Evolutionary conservation across 2,113 vertebrate species (phyloP).

Genomic region (Rousettus leschenaultii): DNA sequence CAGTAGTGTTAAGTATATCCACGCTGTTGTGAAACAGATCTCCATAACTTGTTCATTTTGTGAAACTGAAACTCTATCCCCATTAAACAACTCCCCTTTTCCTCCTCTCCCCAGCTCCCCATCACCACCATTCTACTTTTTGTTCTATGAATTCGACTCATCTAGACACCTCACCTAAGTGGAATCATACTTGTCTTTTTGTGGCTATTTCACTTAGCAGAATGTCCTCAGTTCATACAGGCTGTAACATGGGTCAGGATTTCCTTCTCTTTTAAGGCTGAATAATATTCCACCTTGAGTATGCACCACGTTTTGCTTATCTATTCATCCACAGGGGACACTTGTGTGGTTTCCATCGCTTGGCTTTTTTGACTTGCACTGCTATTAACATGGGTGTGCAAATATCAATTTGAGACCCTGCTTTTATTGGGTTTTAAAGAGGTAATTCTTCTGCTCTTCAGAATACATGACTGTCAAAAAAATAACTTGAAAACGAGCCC

Average conservation of each 20-base stretch:
- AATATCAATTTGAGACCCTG: neutral
- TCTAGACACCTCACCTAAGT: neutral
- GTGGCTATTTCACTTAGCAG: neutral
- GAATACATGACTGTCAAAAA: slow-evolving; percentile 27
- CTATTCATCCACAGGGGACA: neutral
- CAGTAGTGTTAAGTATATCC: neutral
- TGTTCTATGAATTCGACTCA: neutral
- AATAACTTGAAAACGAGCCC: neutral
- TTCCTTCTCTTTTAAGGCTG: neutral
- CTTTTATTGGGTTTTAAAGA: neutral
- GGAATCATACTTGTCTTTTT: neutral
- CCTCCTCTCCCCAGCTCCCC: neutral
- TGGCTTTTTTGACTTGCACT: neutral
- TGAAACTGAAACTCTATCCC: neutral
- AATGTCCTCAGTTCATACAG: neutral
- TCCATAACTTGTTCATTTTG: neutral
- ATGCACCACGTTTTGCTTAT: neutral
- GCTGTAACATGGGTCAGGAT: neutral
- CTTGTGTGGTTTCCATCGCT: neutral
- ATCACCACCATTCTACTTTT: neutral
- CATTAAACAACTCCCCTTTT: neutral
- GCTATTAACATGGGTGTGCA: neutral
- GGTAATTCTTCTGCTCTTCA: neutral
- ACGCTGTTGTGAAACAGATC: neutral
- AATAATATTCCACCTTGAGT: neutral